Conservation (phyloP, 2,888 invertebrate species). For the Punctoribates punctum region DNA sequence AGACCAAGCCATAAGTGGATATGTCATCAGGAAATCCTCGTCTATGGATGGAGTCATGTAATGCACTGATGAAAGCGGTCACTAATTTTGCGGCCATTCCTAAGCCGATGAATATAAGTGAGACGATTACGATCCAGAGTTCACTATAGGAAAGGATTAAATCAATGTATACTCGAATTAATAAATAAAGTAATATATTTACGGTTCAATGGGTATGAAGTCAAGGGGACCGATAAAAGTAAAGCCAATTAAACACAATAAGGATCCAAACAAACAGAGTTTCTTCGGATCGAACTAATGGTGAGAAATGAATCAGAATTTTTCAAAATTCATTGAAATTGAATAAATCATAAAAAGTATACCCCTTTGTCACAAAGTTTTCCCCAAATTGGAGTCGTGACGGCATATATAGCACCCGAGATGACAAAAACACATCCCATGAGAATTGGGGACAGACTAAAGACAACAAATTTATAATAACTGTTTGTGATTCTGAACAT, state of each 20-base stretch:
- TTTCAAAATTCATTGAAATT: background rate
- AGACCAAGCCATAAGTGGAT: conserved; percentile 82
- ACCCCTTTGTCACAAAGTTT: conserved; percentile 68
- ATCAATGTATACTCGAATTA: conserved; percentile 40
- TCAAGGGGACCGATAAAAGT: conserved; percentile 75
- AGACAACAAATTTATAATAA: no score
- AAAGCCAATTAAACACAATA: conserved; percentile 61
- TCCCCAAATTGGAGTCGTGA: conserved; percentile 74
- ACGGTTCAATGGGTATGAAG: conserved; percentile 63
- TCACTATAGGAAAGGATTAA: background rate
- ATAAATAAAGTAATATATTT: background rate
- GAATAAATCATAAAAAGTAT: no score
- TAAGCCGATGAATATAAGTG: conserved; percentile 70
- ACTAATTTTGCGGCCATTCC: conserved; percentile 83
- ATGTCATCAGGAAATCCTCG: conserved; percentile 70
- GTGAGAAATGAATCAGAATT: background rate
- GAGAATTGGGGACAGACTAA: conserved; percentile 63
- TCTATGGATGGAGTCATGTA: conserved; percentile 67
- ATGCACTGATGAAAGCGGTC: conserved; percentile 77
- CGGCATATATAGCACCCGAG: conserved; percentile 73
- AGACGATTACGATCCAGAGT: conserved; percentile 60
- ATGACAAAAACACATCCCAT: conserved; percentile 77
- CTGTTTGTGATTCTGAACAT: background rate
- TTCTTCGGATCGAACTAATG: conserved; percentile 41
- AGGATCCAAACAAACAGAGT: conserved; percentile 51